Evolutionary conservation across 2,797 vertebrate species (phyloP).

Genomic region (Esox lucius): DNA sequence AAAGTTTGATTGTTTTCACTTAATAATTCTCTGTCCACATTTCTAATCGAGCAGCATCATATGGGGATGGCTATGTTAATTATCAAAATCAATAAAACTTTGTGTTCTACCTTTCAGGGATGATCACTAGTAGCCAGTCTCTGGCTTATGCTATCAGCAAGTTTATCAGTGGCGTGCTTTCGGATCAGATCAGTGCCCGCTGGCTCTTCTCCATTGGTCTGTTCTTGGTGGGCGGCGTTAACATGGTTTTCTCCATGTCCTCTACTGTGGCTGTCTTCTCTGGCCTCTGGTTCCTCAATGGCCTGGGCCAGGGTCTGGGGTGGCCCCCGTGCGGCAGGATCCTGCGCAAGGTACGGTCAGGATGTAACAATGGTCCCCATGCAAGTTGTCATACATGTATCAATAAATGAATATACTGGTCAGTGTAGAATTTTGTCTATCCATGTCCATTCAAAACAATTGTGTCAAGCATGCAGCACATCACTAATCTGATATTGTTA

Average conservation of each 20-base stretch:
- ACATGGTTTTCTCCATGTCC: slow-evolving; percentile 90
- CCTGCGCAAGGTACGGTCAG: slow-evolving; percentile 86
- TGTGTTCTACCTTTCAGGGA: slow-evolving; percentile 70
- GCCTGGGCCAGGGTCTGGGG: slow-evolving; percentile 93
- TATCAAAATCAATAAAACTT: too few relatives aligned
- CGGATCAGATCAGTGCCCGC: slow-evolving; percentile 91
- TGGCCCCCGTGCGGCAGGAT: slow-evolving; percentile 97
- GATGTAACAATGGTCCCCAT: neutral
- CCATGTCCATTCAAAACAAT: neutral
- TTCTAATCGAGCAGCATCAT: too few relatives aligned
- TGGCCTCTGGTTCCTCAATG: slow-evolving; percentile 94
- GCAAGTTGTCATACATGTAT: neutral
- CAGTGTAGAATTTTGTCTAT: neutral
- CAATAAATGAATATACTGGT: neutral
- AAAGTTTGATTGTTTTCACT: too few relatives aligned
- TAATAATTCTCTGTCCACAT: too few relatives aligned
- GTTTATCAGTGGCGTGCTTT: slow-evolving; percentile 95
- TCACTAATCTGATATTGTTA: slow-evolving; percentile 3
- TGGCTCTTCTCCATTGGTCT: slow-evolving; percentile 95
- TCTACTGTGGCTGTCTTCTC: slow-evolving; percentile 84
- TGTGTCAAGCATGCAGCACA: slow-evolving; percentile 3
- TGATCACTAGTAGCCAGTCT: slow-evolving; percentile 96
- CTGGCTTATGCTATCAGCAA: slow-evolving; percentile 96
- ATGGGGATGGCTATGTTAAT: too few relatives aligned
- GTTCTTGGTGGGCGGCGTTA: slow-evolving; percentile 88